Conservation (phyloP, 2,797 vertebrate genomes). For the Cyprinella venusta region DNA sequence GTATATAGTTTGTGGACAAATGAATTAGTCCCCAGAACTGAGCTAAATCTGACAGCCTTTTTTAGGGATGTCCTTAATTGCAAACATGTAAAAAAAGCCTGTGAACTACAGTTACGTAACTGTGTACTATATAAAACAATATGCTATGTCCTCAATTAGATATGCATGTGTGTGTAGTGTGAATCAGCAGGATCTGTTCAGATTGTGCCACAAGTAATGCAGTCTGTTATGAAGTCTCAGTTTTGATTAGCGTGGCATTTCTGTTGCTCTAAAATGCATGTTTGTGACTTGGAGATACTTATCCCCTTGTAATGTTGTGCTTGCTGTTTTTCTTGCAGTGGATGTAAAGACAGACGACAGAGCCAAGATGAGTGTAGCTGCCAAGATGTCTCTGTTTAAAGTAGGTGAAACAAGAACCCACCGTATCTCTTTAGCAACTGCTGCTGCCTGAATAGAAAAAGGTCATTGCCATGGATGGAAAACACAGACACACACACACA, state of each 20-base stretch:
- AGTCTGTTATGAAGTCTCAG: neutral
- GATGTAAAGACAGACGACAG: constrained; percentile 81
- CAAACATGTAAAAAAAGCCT: too few species aligned
- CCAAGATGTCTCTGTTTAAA: constrained; percentile 87
- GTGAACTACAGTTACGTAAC: neutral
- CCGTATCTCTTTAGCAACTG: constrained; percentile 40
- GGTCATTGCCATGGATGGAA: constrained; percentile 42
- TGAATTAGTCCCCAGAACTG: neutral
- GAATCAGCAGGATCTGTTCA: neutral
- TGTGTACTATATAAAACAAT: neutral
- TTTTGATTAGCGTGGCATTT: neutral
- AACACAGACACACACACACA: constrained; percentile 8
- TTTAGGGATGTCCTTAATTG: neutral
- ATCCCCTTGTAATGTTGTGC: neutral
- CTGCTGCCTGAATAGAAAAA: constrained; percentile 55
- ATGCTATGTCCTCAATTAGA: neutral
- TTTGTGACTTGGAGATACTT: neutral
- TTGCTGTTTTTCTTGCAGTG: constrained; percentile 62
- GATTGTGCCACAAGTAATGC: neutral
- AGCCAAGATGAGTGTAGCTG: constrained; percentile 83
- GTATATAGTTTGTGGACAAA: neutral
- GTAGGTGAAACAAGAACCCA: constrained; percentile 67
- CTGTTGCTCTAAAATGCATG: neutral
- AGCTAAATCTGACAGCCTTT: neutral
- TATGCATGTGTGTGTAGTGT: neutral